phyloP scores from a whole-genome alignment of 2,888 invertebrate genomes.

The Marronus borbonicus region DNA sequence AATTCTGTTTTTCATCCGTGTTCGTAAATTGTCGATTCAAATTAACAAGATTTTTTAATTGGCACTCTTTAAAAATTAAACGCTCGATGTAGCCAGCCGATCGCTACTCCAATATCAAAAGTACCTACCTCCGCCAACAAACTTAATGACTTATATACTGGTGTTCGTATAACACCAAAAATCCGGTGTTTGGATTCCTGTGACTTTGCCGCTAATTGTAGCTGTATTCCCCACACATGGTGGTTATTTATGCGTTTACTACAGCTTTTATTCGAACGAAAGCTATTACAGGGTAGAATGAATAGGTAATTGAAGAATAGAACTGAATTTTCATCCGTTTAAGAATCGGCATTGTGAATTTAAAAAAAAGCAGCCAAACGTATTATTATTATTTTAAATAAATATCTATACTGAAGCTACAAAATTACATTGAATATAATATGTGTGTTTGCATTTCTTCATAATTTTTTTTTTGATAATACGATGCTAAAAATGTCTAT shows the following conservation, averaged over 20 bases:
- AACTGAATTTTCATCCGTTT: too few relatives aligned
- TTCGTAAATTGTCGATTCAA: conserved; percentile 20
- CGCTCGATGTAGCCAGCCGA: not conserved
- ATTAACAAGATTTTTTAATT: conserved; percentile 27
- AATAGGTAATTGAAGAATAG: too few relatives aligned
- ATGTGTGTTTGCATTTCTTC: too few relatives aligned
- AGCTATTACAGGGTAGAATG: not conserved
- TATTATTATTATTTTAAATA: too few relatives aligned
- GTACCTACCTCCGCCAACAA: not conserved
- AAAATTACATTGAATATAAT: too few relatives aligned
- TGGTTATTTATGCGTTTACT: not conserved
- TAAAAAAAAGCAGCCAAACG: too few relatives aligned
- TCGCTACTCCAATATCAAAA: conserved; percentile 5
- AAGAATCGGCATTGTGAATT: too few relatives aligned
- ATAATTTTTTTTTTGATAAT: too few relatives aligned
- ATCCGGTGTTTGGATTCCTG: conserved; percentile 5
- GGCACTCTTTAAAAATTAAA: not conserved
- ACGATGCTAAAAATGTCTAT: too few relatives aligned
- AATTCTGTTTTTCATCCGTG: not conserved
- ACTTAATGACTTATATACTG: not conserved
- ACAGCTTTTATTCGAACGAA: not conserved
- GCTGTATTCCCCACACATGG: not conserved
- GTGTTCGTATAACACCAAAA: not conserved
- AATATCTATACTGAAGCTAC: too few relatives aligned
- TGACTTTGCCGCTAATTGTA: conserved; percentile 4